Conservation (phyloP, 2,113 vertebrate genomes). For the Morone saxatilis region DNA sequence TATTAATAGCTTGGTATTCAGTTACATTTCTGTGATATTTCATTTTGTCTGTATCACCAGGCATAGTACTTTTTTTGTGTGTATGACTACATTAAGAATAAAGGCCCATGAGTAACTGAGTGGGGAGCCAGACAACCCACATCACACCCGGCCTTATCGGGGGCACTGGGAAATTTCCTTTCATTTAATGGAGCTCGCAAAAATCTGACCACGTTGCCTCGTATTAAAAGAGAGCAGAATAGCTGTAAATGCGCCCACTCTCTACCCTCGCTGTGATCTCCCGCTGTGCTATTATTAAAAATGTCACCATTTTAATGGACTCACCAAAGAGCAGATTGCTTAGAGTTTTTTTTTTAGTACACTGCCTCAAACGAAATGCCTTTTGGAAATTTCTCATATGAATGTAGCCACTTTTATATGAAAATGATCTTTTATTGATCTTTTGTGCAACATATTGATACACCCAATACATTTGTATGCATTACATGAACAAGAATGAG, state of each 20-base stretch:
- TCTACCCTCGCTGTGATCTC: constrained; percentile 62
- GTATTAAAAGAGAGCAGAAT: constrained; percentile 55
- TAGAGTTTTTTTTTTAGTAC: constrained; percentile 13
- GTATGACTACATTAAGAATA: not conserved
- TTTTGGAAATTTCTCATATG: constrained; percentile 37
- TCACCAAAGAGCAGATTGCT: constrained; percentile 62
- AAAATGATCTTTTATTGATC: constrained; percentile 50
- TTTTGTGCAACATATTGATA: constrained; percentile 15
- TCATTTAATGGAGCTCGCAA: constrained; percentile 62
- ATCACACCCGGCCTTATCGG: constrained; percentile 40
- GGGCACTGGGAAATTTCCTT: constrained; percentile 52
- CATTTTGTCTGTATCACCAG: constrained; percentile 10
- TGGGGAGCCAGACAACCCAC: constrained; percentile 29
- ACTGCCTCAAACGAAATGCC: constrained; percentile 47
- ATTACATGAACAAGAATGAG: constrained; percentile 18
- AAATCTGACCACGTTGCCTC: constrained; percentile 48
- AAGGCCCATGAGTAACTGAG: constrained; percentile 23
- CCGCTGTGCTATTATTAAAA: constrained; percentile 74
- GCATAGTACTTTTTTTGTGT: not conserved
- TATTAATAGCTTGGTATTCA: constrained; percentile 19
- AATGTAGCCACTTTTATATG: constrained; percentile 23
- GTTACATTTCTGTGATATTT: constrained; percentile 31
- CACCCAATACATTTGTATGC: not conserved
- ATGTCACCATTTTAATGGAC: constrained; percentile 73
- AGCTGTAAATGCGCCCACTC: constrained; percentile 55